Base-by-base conservation (phyloP, 35 echinoderm and acorn worm species). In the Lytechinus variegatus region DNA sequence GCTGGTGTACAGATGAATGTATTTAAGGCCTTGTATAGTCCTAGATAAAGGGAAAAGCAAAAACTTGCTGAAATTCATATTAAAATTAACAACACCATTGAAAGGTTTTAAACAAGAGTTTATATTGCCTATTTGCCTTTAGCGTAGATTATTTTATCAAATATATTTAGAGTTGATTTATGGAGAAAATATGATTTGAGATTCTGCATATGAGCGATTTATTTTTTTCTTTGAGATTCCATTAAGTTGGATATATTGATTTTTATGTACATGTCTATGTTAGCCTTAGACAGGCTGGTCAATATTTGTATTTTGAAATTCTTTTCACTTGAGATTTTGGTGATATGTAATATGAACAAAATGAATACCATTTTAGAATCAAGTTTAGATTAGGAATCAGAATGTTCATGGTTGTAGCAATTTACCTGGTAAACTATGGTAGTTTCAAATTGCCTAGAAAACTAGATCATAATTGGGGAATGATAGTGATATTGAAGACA, bases 121-220 rank as follows among this genome's bases (percentile, higher is more conserved):
- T 79, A 79, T 79, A 79, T 79, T n/a, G 66, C 66, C 66, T 79
- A 79, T 79, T 79, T 79, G 66, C 66, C 66, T 79, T 79, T 79
- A 79, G 66, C 66, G 14, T 79, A 79, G 66, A 79, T 79, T 60
- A 60, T 60, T 79, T 79, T 79, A 79, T 79, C 66, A 79, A 79
- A 79, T 79, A 79, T 79, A 79, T 79, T 79, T 79, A 79, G 66
- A 79, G 66, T 79, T 79, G 16, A 79, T 79, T 79, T 79, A 79
- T 79, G 14, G 8, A 79, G 66, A 24, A 79, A 79, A 79, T 79
- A 79, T 79, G 16, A 79, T 79, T 79, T 79, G 66, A 79, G 66
- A 79, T 79, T 79, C 66, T 79, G 21, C 19, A 24, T 24, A 79
- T 79, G 66, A 6, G 66, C 6, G 66, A 79, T 79, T 79, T 79